Evolutionary conservation across 37 sponge, comb jelly and placozoan species (phyloP).

Genomic region (Petrosia ficiformis): DNA sequence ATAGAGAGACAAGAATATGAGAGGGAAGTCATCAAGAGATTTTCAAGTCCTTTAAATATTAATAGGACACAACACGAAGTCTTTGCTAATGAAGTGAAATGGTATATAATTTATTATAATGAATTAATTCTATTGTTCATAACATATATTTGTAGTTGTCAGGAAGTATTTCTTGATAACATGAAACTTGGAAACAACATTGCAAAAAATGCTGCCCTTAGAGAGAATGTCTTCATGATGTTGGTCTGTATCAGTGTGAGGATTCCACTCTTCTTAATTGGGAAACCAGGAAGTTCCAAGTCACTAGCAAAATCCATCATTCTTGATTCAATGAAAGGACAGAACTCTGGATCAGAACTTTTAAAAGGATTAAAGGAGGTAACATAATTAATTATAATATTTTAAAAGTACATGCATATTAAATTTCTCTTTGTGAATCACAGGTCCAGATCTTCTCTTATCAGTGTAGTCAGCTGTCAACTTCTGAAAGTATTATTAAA

Average conservation of each 20-base stretch:
- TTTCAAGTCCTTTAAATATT: conserved; percentile 35
- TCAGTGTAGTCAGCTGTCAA: conserved; percentile 69
- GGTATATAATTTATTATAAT: conserved; percentile 22
- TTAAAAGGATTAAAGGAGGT: conserved; percentile 43
- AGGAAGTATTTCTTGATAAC: conserved; percentile 50
- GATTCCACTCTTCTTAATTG: conserved; percentile 73
- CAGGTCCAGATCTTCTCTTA: conserved; percentile 57
- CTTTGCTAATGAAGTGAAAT: conserved; percentile 49
- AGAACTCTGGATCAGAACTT: conserved; percentile 23
- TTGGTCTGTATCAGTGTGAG: conserved; percentile 65
- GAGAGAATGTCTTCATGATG: conserved; percentile 85
- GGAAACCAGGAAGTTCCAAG: conserved; percentile 81
- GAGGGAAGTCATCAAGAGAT: conserved; percentile 18
- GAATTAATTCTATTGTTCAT: not conserved
- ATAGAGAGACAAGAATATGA: conserved; percentile 53
- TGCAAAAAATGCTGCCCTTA: conserved; percentile 63
- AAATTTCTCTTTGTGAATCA: not conserved
- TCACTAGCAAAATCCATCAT: conserved; percentile 67
- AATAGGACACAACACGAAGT: conserved; percentile 20
- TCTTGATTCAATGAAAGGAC: conserved; percentile 48
- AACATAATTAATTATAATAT: not conserved
- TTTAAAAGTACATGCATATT: too few species aligned
- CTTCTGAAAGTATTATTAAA: conserved; percentile 51
- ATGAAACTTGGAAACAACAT: conserved; percentile 61
- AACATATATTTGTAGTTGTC: conserved; percentile 24